phyloP scores from a whole-genome alignment of 2,888 invertebrate genomes.

The Mimumesa dahlbomi region DNA sequence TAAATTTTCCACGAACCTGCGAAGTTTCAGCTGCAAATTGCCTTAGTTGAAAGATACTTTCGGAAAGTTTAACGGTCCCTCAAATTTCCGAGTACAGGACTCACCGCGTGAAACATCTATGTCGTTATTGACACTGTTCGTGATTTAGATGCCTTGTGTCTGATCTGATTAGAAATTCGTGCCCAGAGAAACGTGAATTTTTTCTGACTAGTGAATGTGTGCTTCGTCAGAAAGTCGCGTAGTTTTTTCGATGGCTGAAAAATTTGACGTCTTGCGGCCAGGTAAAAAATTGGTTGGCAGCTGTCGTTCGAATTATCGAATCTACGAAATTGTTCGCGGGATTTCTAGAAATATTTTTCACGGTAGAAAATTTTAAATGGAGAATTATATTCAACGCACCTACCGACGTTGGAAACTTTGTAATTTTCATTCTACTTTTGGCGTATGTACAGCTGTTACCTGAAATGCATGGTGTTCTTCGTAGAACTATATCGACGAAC shows the following conservation, averaged over 20 bases:
- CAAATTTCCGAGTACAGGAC: no score
- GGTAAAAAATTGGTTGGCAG: no score
- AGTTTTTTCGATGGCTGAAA: constrained; percentile 3
- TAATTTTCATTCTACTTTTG: no score
- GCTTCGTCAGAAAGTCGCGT: constrained; percentile 36
- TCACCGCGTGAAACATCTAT: not conserved
- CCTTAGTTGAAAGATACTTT: constrained; percentile 7
- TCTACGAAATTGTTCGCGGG: not conserved
- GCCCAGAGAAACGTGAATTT: constrained; percentile 29
- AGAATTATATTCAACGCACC: no score
- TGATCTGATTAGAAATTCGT: constrained; percentile 33
- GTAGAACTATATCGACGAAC: no score
- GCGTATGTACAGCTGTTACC: no score
- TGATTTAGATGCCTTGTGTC: constrained; percentile 15
- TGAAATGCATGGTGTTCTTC: no score
- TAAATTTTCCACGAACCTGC: constrained; percentile 24
- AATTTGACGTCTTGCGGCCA: not conserved
- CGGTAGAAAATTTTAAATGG: no score
- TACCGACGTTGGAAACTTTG: no score
- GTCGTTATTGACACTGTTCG: not conserved
- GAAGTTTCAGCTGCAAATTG: constrained; percentile 31
- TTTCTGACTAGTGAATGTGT: constrained; percentile 36
- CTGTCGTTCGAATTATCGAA: no score
- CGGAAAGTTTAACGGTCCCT: not conserved
- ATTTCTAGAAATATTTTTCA: no score